Percentiles rank a stretch among this genome's conserved stretches.
phyloP scores from a whole-genome alignment of 2,113 vertebrate genomes.

The mouse (Mus musculus) region DNA sequence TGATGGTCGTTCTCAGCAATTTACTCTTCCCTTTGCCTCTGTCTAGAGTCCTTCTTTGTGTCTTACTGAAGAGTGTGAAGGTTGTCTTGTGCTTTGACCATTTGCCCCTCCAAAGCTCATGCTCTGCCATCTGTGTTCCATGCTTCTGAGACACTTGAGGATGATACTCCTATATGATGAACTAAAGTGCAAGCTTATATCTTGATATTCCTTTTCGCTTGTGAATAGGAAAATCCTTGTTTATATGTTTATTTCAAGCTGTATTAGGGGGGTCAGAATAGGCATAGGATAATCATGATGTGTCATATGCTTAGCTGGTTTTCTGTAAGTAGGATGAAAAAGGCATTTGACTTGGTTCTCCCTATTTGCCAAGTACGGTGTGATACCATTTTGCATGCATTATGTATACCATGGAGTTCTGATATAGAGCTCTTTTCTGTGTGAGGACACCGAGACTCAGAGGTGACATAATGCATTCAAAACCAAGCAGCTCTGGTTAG shows the following conservation, averaged over 20 bases:
- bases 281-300: fast-evolving
- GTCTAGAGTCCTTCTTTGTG: fast-evolving
- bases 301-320: neutral
- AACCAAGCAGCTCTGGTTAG: neutral
- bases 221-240: neutral
- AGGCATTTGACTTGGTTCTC: neutral
- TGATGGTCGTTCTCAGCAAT: neutral
- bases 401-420: neutral
- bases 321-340: neutral
- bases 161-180: no score
- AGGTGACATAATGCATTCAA: neutral
- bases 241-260: neutral
- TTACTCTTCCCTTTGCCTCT: neutral
- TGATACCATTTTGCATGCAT: neutral
- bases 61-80: neutral
- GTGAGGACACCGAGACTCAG: neutral
- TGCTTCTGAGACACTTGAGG: neutral
- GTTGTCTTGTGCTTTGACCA: neutral
- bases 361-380: neutral
- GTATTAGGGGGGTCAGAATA: neutral
- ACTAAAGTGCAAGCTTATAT: neutral
- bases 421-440: neutral
- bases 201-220: neutral
- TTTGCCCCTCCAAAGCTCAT: neutral
- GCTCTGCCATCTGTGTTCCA: no score